phyloP scores from a whole-genome alignment of 2,888 invertebrate species.

The Piscicola geometra region DNA sequence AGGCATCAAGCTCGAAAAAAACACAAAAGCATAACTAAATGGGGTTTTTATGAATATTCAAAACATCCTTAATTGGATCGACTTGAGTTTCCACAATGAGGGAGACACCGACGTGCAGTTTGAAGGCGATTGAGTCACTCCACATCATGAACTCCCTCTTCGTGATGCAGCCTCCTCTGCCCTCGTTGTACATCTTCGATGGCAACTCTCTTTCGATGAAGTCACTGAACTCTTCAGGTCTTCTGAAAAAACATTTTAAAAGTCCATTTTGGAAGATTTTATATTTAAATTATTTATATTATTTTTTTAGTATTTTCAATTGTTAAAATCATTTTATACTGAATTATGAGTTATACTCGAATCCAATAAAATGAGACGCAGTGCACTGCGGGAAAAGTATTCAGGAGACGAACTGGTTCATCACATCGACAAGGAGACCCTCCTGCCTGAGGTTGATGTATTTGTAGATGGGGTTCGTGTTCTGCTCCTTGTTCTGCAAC shows the following conservation, averaged over 20 bases:
- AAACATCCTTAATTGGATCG: too few species aligned
- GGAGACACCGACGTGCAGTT: constrained; percentile 43
- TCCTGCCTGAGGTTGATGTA: constrained; percentile 50
- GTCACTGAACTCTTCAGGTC: constrained; percentile 47
- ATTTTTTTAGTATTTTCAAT: background rate
- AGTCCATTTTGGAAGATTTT: too few species aligned
- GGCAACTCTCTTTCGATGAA: constrained; percentile 48
- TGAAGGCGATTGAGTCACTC: constrained; percentile 72
- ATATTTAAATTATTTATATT: too few species aligned
- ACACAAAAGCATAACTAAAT: too few species aligned
- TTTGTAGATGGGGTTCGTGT: constrained; percentile 51
- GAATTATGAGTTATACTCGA: background rate
- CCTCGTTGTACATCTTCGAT: constrained; percentile 50
- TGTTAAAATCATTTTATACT: background rate
- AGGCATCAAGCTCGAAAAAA: too few species aligned
- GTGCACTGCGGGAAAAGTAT: too few species aligned
- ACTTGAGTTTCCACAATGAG: too few species aligned
- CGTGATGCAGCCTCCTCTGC: constrained; percentile 47
- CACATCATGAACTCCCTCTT: constrained; percentile 59
- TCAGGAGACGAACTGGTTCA: constrained; percentile 8
- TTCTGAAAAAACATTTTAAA: too few species aligned
- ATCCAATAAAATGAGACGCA: too few species aligned
- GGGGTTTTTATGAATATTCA: too few species aligned
- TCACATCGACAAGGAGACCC: constrained; percentile 45
- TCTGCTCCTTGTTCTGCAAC: constrained; percentile 51